Conservation (phyloP, 2,113 vertebrate genomes). For the Illadopsis cleaveri region DNA sequence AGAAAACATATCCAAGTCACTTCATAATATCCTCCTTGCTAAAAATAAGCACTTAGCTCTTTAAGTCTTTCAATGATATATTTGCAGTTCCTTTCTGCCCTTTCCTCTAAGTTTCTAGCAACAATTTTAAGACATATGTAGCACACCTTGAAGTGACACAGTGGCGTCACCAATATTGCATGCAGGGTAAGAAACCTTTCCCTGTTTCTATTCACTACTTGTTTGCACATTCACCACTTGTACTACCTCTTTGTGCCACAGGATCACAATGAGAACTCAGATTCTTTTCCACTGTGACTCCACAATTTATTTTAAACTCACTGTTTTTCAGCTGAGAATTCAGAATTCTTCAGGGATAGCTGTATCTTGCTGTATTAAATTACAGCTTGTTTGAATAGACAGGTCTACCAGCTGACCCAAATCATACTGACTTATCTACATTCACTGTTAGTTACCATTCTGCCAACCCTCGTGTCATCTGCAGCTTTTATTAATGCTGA, state of each 20-base stretch:
- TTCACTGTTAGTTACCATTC: constrained; percentile 18
- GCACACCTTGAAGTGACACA: neutral
- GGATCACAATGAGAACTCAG: neutral
- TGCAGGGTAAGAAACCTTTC: neutral
- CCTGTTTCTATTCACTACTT: neutral
- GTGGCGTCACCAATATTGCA: accelerated
- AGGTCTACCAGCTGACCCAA: constrained; percentile 35
- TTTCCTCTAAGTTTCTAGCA: neutral
- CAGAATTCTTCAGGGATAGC: neutral
- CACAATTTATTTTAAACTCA: neutral
- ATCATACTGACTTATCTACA: neutral
- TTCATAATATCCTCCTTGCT: neutral
- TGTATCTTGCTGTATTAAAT: constrained; percentile 23
- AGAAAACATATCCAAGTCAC: neutral
- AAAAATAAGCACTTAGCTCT: neutral
- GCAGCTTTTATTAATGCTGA: constrained; percentile 37
- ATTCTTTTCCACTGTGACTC: neutral
- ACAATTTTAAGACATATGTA: neutral
- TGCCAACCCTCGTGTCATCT: neutral
- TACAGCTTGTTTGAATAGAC: constrained; percentile 37
- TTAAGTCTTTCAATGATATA: neutral
- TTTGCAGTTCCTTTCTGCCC: neutral
- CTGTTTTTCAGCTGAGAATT: neutral
- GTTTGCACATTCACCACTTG: neutral
- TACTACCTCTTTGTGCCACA: neutral